phyloP scores from a whole-genome alignment of 2,113 vertebrate species.

The Bos indicus region DNA sequence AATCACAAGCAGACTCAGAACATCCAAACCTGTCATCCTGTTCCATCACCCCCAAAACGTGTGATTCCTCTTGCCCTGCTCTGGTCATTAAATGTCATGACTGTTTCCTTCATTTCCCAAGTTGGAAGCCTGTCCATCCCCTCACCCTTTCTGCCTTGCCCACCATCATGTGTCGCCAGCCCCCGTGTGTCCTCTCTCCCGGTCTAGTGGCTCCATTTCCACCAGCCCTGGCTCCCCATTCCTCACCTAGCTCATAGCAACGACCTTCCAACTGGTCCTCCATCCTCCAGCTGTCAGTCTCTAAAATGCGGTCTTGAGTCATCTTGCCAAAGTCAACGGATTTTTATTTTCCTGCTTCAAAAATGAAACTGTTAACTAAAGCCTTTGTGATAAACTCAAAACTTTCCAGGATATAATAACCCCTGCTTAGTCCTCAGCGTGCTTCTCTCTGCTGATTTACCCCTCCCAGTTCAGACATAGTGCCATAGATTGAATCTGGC shows the following conservation, averaged over 20 bases:
- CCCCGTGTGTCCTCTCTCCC: not conserved
- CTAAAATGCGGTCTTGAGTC: not conserved
- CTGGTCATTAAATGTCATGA: not conserved
- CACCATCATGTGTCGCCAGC: not conserved
- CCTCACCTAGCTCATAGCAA: not conserved
- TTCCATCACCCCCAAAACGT: not conserved
- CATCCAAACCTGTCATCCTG: not conserved
- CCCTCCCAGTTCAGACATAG: not conserved
- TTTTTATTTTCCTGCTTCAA: not conserved
- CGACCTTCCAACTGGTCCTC: not conserved
- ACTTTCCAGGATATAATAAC: not conserved
- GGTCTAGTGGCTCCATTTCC: not conserved
- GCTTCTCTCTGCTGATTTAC: not conserved
- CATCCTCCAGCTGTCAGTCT: not conserved
- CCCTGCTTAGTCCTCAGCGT: rapidly evolving
- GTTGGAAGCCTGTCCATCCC: not conserved
- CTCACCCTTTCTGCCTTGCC: too few species aligned
- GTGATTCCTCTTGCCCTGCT: not conserved
- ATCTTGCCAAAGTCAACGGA: not conserved
- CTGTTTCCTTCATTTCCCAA: not conserved
- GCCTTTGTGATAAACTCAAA: not conserved
- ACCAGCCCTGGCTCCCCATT: not conserved
- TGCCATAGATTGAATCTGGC: not conserved
- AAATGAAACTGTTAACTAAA: not conserved
- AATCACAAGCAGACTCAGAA: not conserved